phyloP scores from a whole-genome alignment of 2,888 invertebrate genomes.

The Mythimna albipuncta region DNA sequence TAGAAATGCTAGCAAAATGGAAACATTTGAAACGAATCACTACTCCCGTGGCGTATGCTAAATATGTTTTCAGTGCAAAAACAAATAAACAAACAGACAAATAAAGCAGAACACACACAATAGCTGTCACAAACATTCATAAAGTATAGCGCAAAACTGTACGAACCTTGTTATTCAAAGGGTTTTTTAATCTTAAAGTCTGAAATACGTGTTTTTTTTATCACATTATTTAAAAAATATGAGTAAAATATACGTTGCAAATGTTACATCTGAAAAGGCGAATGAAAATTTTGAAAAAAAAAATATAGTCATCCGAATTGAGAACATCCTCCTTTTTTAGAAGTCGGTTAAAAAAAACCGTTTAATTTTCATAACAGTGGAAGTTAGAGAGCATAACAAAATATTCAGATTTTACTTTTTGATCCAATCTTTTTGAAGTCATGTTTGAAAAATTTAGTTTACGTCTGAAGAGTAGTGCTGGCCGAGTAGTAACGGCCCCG shows the following conservation, averaged over 20 bases:
- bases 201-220: slow-evolving; percentile 18
- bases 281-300: background rate
- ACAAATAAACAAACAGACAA: slow-evolving; percentile 61
- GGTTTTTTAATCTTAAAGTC: slow-evolving; percentile 64
- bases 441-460: too few species aligned
- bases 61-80: slow-evolving; percentile 53
- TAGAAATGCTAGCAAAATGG: background rate
- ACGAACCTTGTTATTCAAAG: slow-evolving; percentile 85
- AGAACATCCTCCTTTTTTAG: too few species aligned
- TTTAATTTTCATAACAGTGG: background rate
- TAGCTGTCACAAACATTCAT: slow-evolving; percentile 74
- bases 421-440: too few species aligned
- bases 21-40: background rate
- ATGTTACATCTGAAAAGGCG: background rate
- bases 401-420: too few species aligned
- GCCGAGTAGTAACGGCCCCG: too few species aligned
- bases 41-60: slow-evolving; percentile 29
- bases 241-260: background rate
- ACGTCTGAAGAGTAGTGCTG: too few species aligned
- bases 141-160: slow-evolving; percentile 70
- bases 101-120: slow-evolving; percentile 73
- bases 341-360: too few species aligned
- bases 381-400: background rate
- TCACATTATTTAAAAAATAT: slow-evolving; percentile 7
- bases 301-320: too few species aligned